Base-by-base conservation (phyloP, 2,113 vertebrate genomes). In the Bambusicola thoracicus region DNA sequence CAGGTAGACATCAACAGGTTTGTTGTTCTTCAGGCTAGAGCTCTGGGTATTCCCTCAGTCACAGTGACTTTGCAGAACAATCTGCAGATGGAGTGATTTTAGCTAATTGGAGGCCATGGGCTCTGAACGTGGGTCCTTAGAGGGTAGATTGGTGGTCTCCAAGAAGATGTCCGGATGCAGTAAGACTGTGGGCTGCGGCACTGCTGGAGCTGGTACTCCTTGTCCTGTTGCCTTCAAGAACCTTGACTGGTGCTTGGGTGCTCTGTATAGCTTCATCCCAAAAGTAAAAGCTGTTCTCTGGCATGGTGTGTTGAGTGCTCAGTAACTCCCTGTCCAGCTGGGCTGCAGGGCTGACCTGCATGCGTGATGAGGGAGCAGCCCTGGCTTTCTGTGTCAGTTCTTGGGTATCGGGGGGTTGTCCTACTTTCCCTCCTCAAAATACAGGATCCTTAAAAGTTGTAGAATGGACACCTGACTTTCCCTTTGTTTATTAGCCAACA, bases 281-380 rank as follows among this genome's bases (percentile, higher is more conserved):
- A 89, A 91, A 93, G 81, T 74, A 93, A 93, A 80, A 68, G 51
- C 29, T 90, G 38, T 82, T 91, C 89, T 92, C 86, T 94, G 93
- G 89, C 89, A 30, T 82, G 68, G 65, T 16, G 4, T 74, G 81
- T 73, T 53, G 94, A 79, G 89, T 74, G 92, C 93, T 94, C 68
- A 38, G 88, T 84, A 61, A 62, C 88, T 92, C 81, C 87, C 67
- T 92, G 89, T 81, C 92, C 95, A 97, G 93, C 95, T 94, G 94
- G 89, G 87, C 89, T 90, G 87, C 70, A 46, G 0, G 79, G 85
- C 13, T 94, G 84, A 92, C 48, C 91, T 91, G 96, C 91, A 94
- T 94, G 72, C 79, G 66, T 16, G 87, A 96, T 93, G 91, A 95
- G 85, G 32, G 78, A 91, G 68, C 91, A 49, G 85, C 77, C 74